Percentiles rank a stretch among this genome's conserved stretches.
These are phyloP conservation scores for Aspidiotus destructor DNA, from an alignment of 2,888 invertebrate species.

Conservation along the genomic window DNA sequence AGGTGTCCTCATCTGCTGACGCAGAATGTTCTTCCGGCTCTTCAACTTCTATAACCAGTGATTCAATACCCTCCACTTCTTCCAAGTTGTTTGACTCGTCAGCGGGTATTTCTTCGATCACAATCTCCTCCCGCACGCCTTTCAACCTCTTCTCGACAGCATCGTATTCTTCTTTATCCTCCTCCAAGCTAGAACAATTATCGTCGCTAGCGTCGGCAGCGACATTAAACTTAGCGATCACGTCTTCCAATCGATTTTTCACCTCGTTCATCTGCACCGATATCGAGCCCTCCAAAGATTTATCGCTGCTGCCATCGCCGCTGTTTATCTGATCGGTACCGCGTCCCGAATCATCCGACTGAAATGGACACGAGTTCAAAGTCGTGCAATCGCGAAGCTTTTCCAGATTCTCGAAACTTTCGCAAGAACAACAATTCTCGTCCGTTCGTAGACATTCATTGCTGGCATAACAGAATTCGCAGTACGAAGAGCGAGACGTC, in stretches of 20 bases:
- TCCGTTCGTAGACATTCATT: constrained; percentile 17
- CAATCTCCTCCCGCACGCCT: not conserved
- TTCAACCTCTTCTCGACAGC: constrained; percentile 23
- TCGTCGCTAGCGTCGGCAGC: constrained; percentile 19
- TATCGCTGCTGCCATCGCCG: constrained; percentile 35
- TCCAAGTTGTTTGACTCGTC: not conserved
- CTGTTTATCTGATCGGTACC: constrained; percentile 36
- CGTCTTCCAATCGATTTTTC: constrained; percentile 37
- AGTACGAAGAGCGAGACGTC: constrained; percentile 5
- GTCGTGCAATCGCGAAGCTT: constrained; percentile 17
- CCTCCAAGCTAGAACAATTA: constrained; percentile 23
- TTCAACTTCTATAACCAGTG: constrained; percentile 7
- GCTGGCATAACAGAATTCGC: constrained; percentile 22
- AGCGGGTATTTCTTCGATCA: not conserved
- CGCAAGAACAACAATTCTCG: constrained; percentile 27
- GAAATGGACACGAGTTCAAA: constrained; percentile 35
- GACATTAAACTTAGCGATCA: constrained; percentile 30
- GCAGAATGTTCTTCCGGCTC: constrained; percentile 16
- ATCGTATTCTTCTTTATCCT: constrained; percentile 12
- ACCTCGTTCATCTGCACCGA: constrained; percentile 37
- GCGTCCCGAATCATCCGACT: constrained; percentile 36
- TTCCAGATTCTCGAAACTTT: constrained; percentile 24
- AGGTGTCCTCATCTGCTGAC: constrained; percentile 18
- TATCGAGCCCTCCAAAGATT: constrained; percentile 27
- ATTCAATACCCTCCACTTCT: not conserved